Evolutionary conservation across 2,888 invertebrate genomes (phyloP).

Genomic region (Eupeodes luniger): DNA sequence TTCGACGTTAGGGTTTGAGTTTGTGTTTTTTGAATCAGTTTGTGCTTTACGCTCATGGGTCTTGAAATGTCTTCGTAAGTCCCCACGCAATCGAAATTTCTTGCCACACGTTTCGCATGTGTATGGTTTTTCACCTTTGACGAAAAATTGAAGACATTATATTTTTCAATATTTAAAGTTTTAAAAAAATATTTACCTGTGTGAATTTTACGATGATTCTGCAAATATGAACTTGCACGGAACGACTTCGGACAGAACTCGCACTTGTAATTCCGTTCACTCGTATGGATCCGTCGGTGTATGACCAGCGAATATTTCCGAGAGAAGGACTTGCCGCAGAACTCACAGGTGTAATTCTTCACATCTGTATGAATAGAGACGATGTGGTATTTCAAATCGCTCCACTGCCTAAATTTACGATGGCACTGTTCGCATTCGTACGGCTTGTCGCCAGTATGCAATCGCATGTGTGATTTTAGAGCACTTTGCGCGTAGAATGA

Average conservation of each 20-base stretch:
- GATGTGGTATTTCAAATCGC: slow-evolving; percentile 94
- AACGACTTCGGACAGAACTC: slow-evolving; percentile 93
- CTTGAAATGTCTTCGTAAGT: slow-evolving; percentile 91
- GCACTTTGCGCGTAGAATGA: slow-evolving; percentile 93
- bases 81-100: slow-evolving; percentile 92
- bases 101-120: slow-evolving; percentile 91
- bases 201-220: slow-evolving; percentile 93
- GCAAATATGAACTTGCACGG: slow-evolving; percentile 93
- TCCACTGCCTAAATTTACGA: slow-evolving; percentile 93
- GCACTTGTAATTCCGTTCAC: slow-evolving; percentile 94
- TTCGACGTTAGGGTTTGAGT: neutral
- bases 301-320: slow-evolving; percentile 93
- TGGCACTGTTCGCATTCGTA: slow-evolving; percentile 92
- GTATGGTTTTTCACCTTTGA: slow-evolving; percentile 90
- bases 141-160: neutral
- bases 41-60: slow-evolving; percentile 86
- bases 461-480: slow-evolving; percentile 91
- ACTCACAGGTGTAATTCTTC: slow-evolving; percentile 94
- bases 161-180: neutral
- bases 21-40: neutral
- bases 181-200: slow-evolving; percentile 86
- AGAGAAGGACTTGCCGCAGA: slow-evolving; percentile 94
- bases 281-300: slow-evolving; percentile 93
- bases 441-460: slow-evolving; percentile 94
- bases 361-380: slow-evolving; percentile 92